Conservation (phyloP, 2,113 vertebrate species). For the Monopterus albus region DNA sequence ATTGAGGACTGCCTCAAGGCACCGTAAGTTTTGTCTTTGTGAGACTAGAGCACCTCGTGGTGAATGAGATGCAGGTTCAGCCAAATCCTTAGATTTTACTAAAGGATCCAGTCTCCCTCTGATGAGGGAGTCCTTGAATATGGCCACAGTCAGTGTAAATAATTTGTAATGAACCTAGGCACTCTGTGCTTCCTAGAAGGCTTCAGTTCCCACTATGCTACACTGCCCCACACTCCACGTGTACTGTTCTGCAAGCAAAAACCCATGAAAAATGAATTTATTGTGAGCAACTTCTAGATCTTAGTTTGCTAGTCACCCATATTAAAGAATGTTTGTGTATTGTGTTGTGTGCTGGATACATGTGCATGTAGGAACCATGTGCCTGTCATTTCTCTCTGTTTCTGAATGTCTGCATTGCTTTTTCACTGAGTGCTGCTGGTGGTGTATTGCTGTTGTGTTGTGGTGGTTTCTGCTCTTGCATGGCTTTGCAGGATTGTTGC, state of each 20-base stretch:
- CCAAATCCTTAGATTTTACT: too few species aligned
- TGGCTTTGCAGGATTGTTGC: conserved; percentile 52
- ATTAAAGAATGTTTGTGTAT: neutral
- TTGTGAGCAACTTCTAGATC: neutral
- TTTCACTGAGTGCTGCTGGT: neutral
- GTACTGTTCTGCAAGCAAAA: neutral
- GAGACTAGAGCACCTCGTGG: too few species aligned
- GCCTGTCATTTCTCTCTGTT: neutral
- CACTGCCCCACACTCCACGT: neutral
- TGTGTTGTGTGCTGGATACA: neutral
- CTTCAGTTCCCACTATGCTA: neutral
- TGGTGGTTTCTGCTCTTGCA: conserved; percentile 46
- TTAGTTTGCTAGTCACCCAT: neutral
- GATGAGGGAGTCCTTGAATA: neutral
- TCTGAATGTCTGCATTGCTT: neutral
- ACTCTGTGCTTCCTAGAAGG: neutral
- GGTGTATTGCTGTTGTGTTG: conserved; percentile 22
- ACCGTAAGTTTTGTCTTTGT: too few species aligned
- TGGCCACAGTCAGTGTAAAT: neutral
- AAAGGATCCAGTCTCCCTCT: neutral
- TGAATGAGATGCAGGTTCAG: too few species aligned
- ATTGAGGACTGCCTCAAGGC: too few species aligned
- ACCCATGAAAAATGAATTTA: neutral
- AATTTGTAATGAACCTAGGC: neutral
- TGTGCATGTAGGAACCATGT: conserved; percentile 22